Conservation (phyloP, 2,888 invertebrate species). For the Blera fallax region DNA sequence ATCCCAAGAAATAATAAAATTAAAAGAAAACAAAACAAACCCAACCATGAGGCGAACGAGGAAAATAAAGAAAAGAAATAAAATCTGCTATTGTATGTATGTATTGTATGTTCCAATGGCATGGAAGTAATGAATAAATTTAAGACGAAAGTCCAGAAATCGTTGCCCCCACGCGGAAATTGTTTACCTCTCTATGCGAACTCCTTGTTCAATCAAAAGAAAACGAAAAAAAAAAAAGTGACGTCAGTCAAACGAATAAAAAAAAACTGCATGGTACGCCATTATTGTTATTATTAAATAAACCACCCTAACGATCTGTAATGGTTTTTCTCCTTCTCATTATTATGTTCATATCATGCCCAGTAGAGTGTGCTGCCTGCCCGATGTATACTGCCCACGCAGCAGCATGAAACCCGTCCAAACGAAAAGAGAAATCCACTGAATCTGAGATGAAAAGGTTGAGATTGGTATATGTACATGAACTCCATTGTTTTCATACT, state of each 20-base stretch:
- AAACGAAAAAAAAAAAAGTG: constrained; percentile 15
- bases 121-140: constrained; percentile 69
- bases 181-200: constrained; percentile 2
- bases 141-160: constrained; percentile 28
- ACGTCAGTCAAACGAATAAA: constrained; percentile 44
- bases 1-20: neutral
- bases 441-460: constrained; percentile 59
- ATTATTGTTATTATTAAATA: constrained; percentile 66
- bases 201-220: constrained; percentile 20
- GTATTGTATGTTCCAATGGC: constrained; percentile 61
- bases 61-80: neutral
- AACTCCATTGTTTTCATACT: constrained; percentile 60
- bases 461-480: constrained; percentile 51
- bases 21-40: constrained; percentile 22
- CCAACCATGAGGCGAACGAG: neutral
- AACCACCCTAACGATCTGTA: constrained; percentile 69
- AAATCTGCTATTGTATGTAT: constrained; percentile 12
- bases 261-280: constrained; percentile 57
- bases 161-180: constrained; percentile 52
- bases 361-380: constrained; percentile 35
- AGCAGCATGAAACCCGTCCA: constrained; percentile 38
- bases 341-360: constrained; percentile 68
- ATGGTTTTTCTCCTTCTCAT: constrained; percentile 52
- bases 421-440: constrained; percentile 4
- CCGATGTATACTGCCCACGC: constrained; percentile 61